Conservation (phyloP, 1,140 invertebrate genomes). For the Drosophila ananassae region DNA sequence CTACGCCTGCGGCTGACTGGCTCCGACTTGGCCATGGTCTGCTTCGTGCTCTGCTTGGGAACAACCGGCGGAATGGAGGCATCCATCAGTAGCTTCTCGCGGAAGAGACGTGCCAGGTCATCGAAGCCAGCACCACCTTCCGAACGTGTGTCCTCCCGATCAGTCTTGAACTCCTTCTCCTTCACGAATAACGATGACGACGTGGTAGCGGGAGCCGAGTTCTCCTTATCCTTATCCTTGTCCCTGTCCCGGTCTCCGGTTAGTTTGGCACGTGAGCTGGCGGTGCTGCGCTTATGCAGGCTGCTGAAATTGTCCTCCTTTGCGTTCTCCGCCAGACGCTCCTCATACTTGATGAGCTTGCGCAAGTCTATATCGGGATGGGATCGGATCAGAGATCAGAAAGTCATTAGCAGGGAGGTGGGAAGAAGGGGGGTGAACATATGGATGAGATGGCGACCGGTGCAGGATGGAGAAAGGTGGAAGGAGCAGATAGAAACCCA, state of each 20-base stretch:
- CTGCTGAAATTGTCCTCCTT: slow-evolving; percentile 56
- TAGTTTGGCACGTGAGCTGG: slow-evolving; percentile 77
- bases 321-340: slow-evolving; percentile 56
- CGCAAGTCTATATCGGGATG: slow-evolving; percentile 64
- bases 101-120: slow-evolving; percentile 34
- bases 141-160: slow-evolving; percentile 5
- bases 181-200: neutral
- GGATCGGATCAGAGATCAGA: slow-evolving; percentile 30
- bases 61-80: slow-evolving; percentile 5
- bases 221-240: slow-evolving; percentile 25
- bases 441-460: neutral
- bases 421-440: slow-evolving; percentile 9
- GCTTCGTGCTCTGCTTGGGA: neutral
- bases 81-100: slow-evolving; percentile 53
- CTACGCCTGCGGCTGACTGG: slow-evolving; percentile 52
- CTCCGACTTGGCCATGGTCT: neutral
- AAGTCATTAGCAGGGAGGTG: slow-evolving; percentile 20
- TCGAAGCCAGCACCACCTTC: slow-evolving; percentile 3
- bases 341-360: slow-evolving; percentile 80
- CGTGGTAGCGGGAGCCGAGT: slow-evolving; percentile 11
- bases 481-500: neutral
- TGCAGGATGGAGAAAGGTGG: slow-evolving; percentile 4
- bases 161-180: slow-evolving; percentile 26
- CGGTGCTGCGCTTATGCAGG: slow-evolving; percentile 65
- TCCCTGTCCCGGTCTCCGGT: slow-evolving; percentile 15